Conservation (phyloP, 2,888 invertebrate species). For the Itoplectis maculator region DNA sequence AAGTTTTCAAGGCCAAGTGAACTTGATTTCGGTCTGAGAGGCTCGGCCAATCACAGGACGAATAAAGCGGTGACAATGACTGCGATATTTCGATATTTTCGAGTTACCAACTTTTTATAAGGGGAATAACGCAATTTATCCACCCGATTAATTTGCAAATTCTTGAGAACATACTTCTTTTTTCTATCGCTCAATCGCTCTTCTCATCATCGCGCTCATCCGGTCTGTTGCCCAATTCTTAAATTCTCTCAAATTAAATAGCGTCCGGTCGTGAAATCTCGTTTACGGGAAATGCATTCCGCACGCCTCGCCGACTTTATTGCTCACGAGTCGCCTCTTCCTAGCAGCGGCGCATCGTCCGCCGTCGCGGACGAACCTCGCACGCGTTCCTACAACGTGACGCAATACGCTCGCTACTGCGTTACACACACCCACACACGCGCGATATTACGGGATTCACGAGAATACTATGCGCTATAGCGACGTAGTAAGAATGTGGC, state of each 20-base stretch:
- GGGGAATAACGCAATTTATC: too few species aligned
- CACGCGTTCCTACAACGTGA: conserved; percentile 29
- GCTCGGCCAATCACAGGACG: too few species aligned
- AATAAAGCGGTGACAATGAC: too few species aligned
- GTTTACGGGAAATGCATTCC: neutral
- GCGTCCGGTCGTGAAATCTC: conserved; percentile 1
- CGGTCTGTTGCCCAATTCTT: too few species aligned
- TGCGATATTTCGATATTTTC: too few species aligned
- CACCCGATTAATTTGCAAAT: too few species aligned
- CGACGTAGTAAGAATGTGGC: conserved; percentile 23
- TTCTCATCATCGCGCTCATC: too few species aligned
- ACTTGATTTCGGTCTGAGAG: too few species aligned
- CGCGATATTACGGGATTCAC: conserved; percentile 25
- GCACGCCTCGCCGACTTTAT: neutral
- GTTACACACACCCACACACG: conserved; percentile 13
- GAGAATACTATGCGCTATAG: conserved; percentile 9
- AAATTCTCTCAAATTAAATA: too few species aligned
- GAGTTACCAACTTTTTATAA: neutral
- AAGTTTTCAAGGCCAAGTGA: too few species aligned
- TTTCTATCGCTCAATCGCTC: too few species aligned
- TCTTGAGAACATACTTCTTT: too few species aligned
- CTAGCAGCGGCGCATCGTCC: neutral
- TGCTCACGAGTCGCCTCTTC: conserved; percentile 5
- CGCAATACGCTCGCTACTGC: conserved; percentile 5
- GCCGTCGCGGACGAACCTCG: conserved; percentile 1